Base-by-base conservation (phyloP, 2,888 invertebrate genomes). In the Leptinotarsa rubiginosa region DNA sequence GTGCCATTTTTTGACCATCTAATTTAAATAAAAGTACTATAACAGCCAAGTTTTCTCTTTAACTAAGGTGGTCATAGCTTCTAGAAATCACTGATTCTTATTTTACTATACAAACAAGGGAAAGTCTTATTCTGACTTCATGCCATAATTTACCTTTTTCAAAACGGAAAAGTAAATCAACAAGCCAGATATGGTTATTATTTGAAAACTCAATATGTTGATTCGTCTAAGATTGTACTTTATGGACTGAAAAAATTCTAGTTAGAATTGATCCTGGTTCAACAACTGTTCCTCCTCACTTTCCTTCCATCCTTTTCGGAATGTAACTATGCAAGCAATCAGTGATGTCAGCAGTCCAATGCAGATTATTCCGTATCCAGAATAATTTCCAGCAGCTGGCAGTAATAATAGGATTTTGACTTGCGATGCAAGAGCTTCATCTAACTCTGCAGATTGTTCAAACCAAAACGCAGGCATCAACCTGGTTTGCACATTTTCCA, bases 401-500 rank as follows among this genome's bases (percentile, higher is more conserved):
- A 92, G 79, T 12, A 89, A 85, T n/a, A 92, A 84, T 1, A 93
- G 87, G 4, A 89, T 81, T 73, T 90, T 89, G 0, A 92, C 89
- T 85, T 89, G 80, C 1, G 81, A 81, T 0, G 93, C 92, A 80
- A 93, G 90, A 41, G 91, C 88, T 4, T 90, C 87, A 56, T 91
- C 91, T 12, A 92, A 86, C 65, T 87, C 84, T 65, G 93, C 92
- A 78, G 90, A 89, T 86, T 95, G 94, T 1, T 90, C 89, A 87
- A 96, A 95, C 94, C 94, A 95, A 84, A 95, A 88, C 89, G 93
- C 91, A 3, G 95, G 95, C 85, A 94, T 90, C 84, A 91, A 89
- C 59, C 91, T 90, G 72, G 91, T 88, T 18, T 88, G 88, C 15
- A 92, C 85, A 69, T 89, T 87, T 67, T 89, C 85, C 78, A 92